Evolutionary conservation across 2,797 vertebrate species (phyloP), one percentile per base, ranked within the genome.

Genomic region (Hoplostethus mediterraneus): DNA sequence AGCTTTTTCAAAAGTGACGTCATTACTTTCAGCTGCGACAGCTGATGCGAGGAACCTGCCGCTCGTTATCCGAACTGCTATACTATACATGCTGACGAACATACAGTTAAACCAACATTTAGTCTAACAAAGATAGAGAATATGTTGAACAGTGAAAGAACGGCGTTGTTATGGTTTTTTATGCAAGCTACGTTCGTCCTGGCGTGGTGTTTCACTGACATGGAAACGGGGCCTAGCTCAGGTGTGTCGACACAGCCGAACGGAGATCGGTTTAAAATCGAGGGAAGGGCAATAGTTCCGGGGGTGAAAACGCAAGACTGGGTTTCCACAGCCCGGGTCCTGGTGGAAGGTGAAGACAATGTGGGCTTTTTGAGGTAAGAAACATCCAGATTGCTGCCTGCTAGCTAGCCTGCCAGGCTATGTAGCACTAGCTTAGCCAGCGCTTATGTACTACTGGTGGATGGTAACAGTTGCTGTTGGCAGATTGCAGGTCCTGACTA

Each of bases 251-350:
- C 77, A 1, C 91, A 81, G 70, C 33, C 83, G 0, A 93, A 89
- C 14, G 96, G 95, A 36, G 97, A 97, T 72, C 95, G 95, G 48
- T 99, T 98, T 63, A 97, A 94, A 91, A 98, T 99, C 71, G 97
- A 98, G 82, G 97, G 97, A 25, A 94, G 97, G 66, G 97, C 96
- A 0, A 94, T 97, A 30, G 97, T 98, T 21, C 95, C 97, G 0
- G 97, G 97, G 2, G 79, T 97, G 28, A 97, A 97, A 85, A 93
- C 96, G 0, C 97, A 97, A 70, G 97, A 99, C 80, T 99, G 97
- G 97, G 95, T 99, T 47, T 96, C 96, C n/a, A 85, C 93, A 2
- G 97, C 96, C 33, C 95, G 96, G 33, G 94, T 98, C 51, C 82
- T 96, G 1, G 96, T 99, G 62, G 97, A 98, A 49, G 97, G 97